Evolutionary conservation across 1,140 invertebrate species (phyloP).

Genomic region (Octopus sinensis): DNA sequence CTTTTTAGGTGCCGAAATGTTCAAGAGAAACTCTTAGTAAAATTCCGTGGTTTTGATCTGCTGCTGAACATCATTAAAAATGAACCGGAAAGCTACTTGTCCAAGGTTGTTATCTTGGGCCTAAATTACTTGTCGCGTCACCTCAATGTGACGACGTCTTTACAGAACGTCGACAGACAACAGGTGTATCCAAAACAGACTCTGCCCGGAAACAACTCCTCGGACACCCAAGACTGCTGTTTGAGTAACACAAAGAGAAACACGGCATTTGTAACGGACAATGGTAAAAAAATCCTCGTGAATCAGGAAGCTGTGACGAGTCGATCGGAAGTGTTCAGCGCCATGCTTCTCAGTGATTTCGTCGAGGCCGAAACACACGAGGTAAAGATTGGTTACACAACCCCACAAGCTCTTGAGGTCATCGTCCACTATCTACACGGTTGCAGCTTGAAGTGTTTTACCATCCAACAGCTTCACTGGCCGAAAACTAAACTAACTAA

Average conservation of each 20-base stretch:
- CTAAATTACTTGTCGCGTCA: slow-evolving; percentile 15
- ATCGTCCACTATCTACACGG: slow-evolving; percentile 36
- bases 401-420: slow-evolving; percentile 26
- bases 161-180: neutral
- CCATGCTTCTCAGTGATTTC: slow-evolving; percentile 42
- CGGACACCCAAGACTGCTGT: neutral
- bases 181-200: neutral
- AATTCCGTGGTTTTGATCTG: slow-evolving; percentile 12
- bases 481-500: neutral
- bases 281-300: slow-evolving; percentile 23
- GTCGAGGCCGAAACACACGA: slow-evolving; percentile 32
- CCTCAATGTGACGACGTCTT: neutral
- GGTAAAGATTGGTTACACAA: slow-evolving; percentile 27
- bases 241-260: neutral
- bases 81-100: neutral
- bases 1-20: slow-evolving; percentile 21
- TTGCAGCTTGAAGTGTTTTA: slow-evolving; percentile 25
- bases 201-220: neutral
- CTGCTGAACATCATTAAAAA: slow-evolving; percentile 15
- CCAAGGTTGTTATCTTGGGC: slow-evolving; percentile 14
- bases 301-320: slow-evolving; percentile 24
- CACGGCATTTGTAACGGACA: slow-evolving; percentile 16
- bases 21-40: slow-evolving; percentile 19
- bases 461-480: slow-evolving; percentile 13
- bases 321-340: slow-evolving; percentile 36